Base-by-base conservation (phyloP, 1,140 invertebrate species). In the Goniozus legneri region DNA sequence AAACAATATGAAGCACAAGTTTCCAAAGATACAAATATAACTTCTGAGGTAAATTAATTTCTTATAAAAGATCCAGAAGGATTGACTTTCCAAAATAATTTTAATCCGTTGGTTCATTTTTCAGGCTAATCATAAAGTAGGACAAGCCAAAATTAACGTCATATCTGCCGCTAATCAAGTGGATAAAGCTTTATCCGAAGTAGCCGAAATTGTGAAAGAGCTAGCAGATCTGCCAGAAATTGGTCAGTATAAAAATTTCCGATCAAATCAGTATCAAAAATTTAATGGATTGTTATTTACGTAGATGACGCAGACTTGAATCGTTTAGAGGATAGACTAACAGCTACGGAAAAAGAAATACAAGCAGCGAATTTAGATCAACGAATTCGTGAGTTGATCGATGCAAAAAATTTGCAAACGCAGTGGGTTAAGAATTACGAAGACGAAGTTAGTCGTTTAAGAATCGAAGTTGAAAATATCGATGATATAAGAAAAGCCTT, bases 381-480 rank as follows among this genome's bases (percentile, higher is more conserved):
- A 15, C 83, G 85, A 62, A 82, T 94, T 30, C 81, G 85, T 18
- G 76, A 80, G 3, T 76, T 95, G 27, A 83, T 82, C 12, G 80
- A 84, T 22, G 81, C 86, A 21, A 86, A 87, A 54, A 87, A 83
- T 57, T 78, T 82, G 18, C 88, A 95, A 69, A 84, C 80, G 24
- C 83, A 85, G 52, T 84, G 86, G 77, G 86, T 95, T 31, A 85
- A 88, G 47, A 83, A 87, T 60, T 95, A 95, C 56, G 83, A 87
- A 66, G 82, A 85, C 7, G 90, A 96, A 65, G 80, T 95, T 16
- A 79, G 76, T 12, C 76, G 82, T 50, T 76, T 97, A 7, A 71
- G 80, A 44, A 73, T 71, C 6, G 92, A 97, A 66, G 93, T 97
- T 1, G 80, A 84, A 2, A 97, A 95, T 73, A 87, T 97, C 33